A percentile compares a stretch with the other conserved stretches of the same genome.
These are phyloP conservation scores for Stenotaenia linearis DNA, from an alignment of 2,888 invertebrate species.

Conservation along the genomic window DNA sequence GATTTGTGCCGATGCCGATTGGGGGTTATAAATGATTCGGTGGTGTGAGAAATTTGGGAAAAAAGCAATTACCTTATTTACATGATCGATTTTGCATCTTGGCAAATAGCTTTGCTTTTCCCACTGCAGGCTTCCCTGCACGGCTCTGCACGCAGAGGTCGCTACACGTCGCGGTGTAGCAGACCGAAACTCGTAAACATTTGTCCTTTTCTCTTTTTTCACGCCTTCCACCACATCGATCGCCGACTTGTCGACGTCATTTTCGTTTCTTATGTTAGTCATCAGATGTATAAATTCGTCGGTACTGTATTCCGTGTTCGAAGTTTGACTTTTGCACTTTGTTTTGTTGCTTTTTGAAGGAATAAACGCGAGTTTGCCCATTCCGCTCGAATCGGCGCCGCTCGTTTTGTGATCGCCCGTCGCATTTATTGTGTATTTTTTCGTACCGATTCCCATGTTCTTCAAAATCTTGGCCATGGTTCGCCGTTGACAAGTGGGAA, in stretches of 20 bases:
- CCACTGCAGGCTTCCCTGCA: constrained; percentile 4
- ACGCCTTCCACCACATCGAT: neutral
- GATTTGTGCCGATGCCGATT: no score
- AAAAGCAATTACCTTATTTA: neutral
- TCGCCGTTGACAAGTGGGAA: neutral
- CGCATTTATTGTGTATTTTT: neutral
- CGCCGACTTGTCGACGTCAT: neutral
- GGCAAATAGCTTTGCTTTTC: neutral
- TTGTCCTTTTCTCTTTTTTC: neutral
- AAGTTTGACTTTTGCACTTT: neutral
- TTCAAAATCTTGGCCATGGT: neutral
- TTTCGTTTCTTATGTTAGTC: neutral
- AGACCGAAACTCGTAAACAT: neutral
- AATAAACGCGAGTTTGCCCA: neutral
- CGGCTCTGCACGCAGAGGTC: neutral
- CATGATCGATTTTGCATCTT: neutral
- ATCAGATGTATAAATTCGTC: neutral
- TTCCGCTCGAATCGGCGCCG: neutral
- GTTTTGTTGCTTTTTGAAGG: neutral
- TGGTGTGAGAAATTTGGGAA: no score
- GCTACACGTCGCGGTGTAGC: neutral
- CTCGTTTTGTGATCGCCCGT: neutral
- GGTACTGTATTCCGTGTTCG: neutral
- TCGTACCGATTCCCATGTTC: neutral
- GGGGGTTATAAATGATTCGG: no score